Percentiles rank a stretch among this genome's conserved stretches.
Evolutionary conservation across 2,113 vertebrate genomes (phyloP).

Genomic region (Phalacrocorax pelagicus): DNA sequence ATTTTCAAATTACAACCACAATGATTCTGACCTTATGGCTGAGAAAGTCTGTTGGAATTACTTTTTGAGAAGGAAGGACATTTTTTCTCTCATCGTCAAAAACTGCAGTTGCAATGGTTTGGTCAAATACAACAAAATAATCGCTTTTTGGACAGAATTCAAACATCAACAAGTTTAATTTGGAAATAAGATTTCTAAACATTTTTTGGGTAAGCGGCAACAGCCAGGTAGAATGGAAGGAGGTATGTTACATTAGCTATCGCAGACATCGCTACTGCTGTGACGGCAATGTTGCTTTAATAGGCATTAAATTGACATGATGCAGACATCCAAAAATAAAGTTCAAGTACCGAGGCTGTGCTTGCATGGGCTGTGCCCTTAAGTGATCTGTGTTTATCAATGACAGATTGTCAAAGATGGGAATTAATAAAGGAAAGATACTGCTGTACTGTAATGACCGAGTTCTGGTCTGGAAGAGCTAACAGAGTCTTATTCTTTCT

Average conservation of each 20-base stretch:
- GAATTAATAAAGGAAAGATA: neutral
- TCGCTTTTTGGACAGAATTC: neutral
- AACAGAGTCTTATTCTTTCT: neutral
- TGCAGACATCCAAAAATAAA: neutral
- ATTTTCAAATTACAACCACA: neutral
- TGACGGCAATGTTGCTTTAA: neutral
- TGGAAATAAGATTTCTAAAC: neutral
- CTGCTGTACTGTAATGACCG: neutral
- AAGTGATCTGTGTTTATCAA: neutral
- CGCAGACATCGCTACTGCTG: neutral
- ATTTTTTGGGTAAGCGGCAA: neutral
- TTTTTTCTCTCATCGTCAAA: neutral
- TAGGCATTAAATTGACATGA: neutral
- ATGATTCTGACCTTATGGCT: neutral
- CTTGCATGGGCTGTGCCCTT: neutral
- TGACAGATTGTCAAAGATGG: neutral
- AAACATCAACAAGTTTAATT: neutral
- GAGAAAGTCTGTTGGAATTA: neutral
- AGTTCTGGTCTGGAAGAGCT: neutral
- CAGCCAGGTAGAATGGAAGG: neutral
- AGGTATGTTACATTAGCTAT: neutral
- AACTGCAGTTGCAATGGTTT: neutral
- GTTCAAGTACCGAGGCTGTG: neutral
- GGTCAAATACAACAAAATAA: neutral
- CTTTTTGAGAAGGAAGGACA: neutral